These are phyloP conservation scores for Halcyon senegalensis DNA, from an alignment of 2,113 vertebrate species.

Conservation along the genomic window DNA sequence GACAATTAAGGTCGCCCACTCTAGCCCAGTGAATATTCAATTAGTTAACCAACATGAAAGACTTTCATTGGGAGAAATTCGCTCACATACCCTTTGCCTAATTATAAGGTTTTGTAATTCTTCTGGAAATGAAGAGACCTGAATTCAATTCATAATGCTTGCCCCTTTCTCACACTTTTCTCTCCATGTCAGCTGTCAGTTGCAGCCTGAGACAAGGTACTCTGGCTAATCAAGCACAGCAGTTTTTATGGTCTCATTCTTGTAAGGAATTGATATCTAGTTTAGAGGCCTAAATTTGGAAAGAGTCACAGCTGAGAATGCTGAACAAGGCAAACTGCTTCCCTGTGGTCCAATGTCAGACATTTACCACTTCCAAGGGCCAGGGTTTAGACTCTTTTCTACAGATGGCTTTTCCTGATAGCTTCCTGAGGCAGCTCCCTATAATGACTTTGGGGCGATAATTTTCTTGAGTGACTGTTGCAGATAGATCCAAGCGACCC, in stretches of 20 bases:
- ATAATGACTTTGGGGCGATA: fast-evolving
- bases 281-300: slow-evolving; percentile 38
- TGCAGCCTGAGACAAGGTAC: not conserved
- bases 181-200: not conserved
- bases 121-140: not conserved
- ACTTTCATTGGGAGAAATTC: not conserved
- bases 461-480: not conserved
- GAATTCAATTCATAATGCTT: not conserved
- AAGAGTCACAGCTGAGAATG: slow-evolving; percentile 41
- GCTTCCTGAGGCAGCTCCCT: not conserved
- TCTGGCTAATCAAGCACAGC: not conserved
- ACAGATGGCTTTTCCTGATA: not conserved
- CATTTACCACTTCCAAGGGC: fast-evolving
- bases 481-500: not conserved
- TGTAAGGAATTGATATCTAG: not conserved
- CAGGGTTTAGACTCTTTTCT: not conserved
- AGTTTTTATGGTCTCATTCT: not conserved
- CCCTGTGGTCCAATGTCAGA: fast-evolving
- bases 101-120: not conserved
- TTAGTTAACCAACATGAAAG: not conserved
- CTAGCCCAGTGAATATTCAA: not conserved
- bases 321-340: not conserved
- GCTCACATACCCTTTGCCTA: not conserved
- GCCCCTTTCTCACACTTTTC: not conserved
- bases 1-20: not conserved